These are phyloP conservation scores for Brachyptera risi DNA, from an alignment of 2,888 invertebrate species.

Conservation along the genomic window DNA sequence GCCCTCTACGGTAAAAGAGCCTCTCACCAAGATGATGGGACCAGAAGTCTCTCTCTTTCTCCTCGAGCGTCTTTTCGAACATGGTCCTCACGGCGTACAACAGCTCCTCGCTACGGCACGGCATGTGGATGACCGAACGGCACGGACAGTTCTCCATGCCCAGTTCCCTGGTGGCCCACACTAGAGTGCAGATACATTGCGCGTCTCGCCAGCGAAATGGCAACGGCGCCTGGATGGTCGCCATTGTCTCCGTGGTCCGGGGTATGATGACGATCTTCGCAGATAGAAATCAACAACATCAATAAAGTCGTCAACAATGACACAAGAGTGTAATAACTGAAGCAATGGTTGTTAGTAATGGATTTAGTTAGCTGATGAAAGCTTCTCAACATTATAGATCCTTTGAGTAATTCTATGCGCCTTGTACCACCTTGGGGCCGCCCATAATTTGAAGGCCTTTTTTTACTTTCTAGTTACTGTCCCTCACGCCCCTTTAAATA, in stretches of 20 bases:
- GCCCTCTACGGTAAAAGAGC: too few species aligned
- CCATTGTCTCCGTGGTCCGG: background rate
- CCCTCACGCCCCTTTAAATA: too few species aligned
- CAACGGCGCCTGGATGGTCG: background rate
- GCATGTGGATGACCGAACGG: slow-evolving; percentile 6
- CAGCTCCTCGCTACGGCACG: slow-evolving; percentile 36
- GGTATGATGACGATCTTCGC: slow-evolving; percentile 3
- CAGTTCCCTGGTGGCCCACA: background rate
- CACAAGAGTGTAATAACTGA: too few species aligned
- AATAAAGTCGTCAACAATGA: too few species aligned
- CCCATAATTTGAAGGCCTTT: too few species aligned
- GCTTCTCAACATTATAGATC: too few species aligned
- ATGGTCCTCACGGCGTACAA: slow-evolving; percentile 39
- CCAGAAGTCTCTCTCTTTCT: slow-evolving; percentile 40
- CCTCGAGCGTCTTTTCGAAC: slow-evolving; percentile 39
- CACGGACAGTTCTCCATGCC: slow-evolving; percentile 8
- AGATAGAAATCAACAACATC: too few species aligned
- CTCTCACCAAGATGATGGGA: slow-evolving; percentile 39
- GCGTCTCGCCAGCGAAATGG: background rate
- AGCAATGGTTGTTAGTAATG: too few species aligned
- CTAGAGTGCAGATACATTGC: slow-evolving; percentile 11
- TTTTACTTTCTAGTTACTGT: too few species aligned
- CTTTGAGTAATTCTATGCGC: too few species aligned
- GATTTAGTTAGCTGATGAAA: too few species aligned
- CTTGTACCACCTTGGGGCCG: too few species aligned